Evolutionary conservation across 2,888 invertebrate species (phyloP).

Genomic region (Heliothis peltigera): DNA sequence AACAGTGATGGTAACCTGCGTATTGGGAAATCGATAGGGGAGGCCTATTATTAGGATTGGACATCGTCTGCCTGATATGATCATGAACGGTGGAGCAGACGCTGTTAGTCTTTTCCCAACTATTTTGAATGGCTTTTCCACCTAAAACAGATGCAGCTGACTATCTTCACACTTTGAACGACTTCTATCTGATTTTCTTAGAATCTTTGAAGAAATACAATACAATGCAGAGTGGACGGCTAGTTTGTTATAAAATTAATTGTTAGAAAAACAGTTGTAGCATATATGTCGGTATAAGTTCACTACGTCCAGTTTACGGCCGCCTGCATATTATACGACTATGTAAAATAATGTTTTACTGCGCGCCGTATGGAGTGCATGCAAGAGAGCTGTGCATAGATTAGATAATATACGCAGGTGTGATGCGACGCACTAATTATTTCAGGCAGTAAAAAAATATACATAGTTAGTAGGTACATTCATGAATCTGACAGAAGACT

Average conservation of each 20-base stretch:
- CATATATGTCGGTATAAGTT: conserved; percentile 66
- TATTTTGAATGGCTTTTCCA: no score
- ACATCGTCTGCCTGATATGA: not conserved
- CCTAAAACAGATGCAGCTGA: no score
- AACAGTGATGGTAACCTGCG: no score
- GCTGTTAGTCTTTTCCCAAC: no score
- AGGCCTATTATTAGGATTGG: not conserved
- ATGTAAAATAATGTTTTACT: conserved; percentile 82
- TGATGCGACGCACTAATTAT: conserved; percentile 9
- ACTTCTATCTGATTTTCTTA: no score
- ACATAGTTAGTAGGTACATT: no score
- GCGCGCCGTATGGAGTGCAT: conserved; percentile 67
- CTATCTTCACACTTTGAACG: no score
- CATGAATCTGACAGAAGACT: no score
- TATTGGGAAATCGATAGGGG: not conserved
- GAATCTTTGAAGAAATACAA: no score
- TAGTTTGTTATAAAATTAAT: not conserved
- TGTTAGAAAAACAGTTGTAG: conserved; percentile 50
- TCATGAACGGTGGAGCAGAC: no score
- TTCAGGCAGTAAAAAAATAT: not conserved
- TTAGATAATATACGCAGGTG: conserved; percentile 49
- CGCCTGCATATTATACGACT: conserved; percentile 76
- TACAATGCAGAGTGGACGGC: no score
- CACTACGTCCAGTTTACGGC: conserved; percentile 74
- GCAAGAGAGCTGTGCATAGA: conserved; percentile 68